These are phyloP conservation scores for Sinocyclocheilus maitianheensis DNA, from an alignment of 2,113 vertebrate species.

Conservation along the genomic window DNA sequence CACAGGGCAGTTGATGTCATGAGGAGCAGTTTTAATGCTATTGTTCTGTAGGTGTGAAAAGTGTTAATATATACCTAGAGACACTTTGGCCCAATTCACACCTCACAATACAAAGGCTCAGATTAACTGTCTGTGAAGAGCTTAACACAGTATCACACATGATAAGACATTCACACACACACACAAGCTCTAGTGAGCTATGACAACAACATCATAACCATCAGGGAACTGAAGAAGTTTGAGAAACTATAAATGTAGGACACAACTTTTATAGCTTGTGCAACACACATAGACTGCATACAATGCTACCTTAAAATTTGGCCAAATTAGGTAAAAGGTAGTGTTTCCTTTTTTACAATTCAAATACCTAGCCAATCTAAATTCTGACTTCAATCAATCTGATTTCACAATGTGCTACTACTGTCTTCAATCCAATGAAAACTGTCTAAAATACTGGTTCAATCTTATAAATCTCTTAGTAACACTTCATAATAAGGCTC, in stretches of 20 bases:
- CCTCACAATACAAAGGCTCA: background rate
- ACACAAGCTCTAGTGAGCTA: background rate
- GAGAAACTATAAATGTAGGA: background rate
- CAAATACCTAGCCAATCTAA: background rate
- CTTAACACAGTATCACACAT: background rate
- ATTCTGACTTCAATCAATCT: background rate
- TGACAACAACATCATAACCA: background rate
- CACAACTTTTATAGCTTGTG: no score
- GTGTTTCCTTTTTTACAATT: background rate
- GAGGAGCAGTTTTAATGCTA: background rate
- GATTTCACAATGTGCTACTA: background rate
- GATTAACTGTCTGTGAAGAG: background rate
- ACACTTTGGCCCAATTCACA: background rate
- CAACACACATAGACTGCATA: no score
- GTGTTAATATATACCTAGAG: background rate
- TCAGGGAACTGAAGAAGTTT: background rate
- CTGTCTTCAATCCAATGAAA: background rate
- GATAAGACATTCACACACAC: background rate
- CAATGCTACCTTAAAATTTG: background rate
- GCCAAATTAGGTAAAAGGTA: background rate
- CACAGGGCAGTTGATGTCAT: background rate
- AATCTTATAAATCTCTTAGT: background rate
- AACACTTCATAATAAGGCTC: background rate
- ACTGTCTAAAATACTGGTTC: background rate
- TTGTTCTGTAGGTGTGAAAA: background rate